Evolutionary conservation across 2,113 vertebrate species (phyloP).

Genomic region (Paraplagusia blochii): DNA sequence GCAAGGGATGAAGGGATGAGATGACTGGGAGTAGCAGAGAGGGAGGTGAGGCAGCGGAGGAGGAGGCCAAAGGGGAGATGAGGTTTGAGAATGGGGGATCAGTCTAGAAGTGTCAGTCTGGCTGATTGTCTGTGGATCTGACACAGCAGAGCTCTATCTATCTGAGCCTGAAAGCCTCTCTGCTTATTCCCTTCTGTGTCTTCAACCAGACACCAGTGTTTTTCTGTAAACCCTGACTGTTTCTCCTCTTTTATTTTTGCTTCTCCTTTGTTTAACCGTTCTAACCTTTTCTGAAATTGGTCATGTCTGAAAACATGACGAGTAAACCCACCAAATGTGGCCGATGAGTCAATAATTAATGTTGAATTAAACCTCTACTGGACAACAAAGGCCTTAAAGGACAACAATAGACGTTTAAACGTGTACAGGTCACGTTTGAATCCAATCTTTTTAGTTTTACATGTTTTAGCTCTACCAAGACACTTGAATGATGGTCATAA

Average conservation of each 20-base stretch:
- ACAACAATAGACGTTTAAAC: too few species aligned
- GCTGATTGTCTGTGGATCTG: slow-evolving; percentile 28
- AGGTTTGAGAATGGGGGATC: slow-evolving; percentile 62
- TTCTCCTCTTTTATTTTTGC: neutral
- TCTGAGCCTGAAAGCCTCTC: slow-evolving; percentile 50
- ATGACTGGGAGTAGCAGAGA: neutral
- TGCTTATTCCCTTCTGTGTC: slow-evolving; percentile 28
- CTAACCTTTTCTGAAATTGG: neutral
- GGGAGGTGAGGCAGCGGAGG: slow-evolving; percentile 26
- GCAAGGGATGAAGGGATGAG: slow-evolving; percentile 53
- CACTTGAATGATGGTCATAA: too few species aligned
- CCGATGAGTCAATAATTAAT: too few species aligned
- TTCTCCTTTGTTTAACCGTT: neutral
- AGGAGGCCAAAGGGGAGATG: slow-evolving; percentile 60
- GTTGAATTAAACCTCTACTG: too few species aligned
- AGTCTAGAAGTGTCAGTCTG: slow-evolving; percentile 47
- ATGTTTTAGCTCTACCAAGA: too few species aligned
- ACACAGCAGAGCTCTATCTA: slow-evolving; percentile 42
- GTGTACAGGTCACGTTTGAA: too few species aligned
- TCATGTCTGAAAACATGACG: too few species aligned
- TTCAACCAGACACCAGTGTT: slow-evolving; percentile 19
- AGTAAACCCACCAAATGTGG: too few species aligned
- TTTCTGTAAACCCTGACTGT: slow-evolving; percentile 16
- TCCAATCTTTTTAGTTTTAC: too few species aligned
- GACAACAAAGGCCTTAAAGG: too few species aligned